Evolutionary conservation across 2,113 vertebrate genomes (phyloP).

Genomic region (Callospermophilus lateralis): DNA sequence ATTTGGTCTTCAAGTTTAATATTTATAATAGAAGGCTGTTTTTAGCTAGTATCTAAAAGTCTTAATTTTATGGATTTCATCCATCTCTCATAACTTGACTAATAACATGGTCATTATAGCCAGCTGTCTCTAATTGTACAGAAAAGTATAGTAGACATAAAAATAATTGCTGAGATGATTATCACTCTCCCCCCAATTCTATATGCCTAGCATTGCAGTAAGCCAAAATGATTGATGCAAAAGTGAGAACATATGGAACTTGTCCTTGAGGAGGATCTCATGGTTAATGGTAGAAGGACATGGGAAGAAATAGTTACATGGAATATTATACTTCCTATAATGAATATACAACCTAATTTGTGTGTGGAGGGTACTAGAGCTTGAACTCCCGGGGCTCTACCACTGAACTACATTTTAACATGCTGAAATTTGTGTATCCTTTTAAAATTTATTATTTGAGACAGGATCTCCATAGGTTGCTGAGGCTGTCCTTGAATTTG

Average conservation of each 20-base stretch:
- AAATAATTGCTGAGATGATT: conserved; percentile 49
- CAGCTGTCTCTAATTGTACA: conserved; percentile 11
- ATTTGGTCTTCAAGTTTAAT: conserved; percentile 39
- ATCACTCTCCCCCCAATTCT: neutral
- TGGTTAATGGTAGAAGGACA: neutral
- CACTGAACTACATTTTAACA: neutral
- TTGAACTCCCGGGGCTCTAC: neutral
- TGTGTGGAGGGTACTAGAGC: neutral
- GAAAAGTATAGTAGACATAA: conserved; percentile 10
- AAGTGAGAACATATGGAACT: neutral
- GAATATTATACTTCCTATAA: conserved; percentile 4
- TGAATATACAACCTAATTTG: neutral
- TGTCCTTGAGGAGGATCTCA: conserved; percentile 5
- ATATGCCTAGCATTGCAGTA: neutral
- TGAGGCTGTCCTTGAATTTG: neutral
- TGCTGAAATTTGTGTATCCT: neutral
- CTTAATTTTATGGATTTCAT: conserved; percentile 14
- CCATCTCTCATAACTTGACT: conserved; percentile 11
- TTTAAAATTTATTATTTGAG: neutral
- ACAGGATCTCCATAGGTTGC: neutral
- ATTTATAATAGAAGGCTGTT: conserved; percentile 44
- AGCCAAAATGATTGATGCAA: conserved; percentile 20
- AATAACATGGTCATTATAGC: conserved; percentile 28
- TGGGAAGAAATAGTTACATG: conserved; percentile 41
- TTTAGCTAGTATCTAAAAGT: conserved; percentile 48